Percentiles rank a stretch among this genome's conserved stretches.
phyloP scores from a whole-genome alignment of 1,140 invertebrate genomes.

The Temnothorax nylanderi region DNA sequence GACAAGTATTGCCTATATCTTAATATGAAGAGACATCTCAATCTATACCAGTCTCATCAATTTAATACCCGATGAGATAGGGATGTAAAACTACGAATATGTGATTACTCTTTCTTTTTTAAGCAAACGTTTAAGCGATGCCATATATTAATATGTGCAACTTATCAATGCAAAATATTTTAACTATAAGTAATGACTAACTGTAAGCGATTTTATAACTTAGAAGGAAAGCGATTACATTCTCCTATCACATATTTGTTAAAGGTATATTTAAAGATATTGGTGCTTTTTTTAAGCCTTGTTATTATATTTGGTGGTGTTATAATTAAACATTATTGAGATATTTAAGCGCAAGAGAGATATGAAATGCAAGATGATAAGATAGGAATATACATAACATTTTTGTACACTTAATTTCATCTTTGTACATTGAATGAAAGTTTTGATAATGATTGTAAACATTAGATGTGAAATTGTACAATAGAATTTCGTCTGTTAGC shows the following conservation, averaged over 20 bases:
- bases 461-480: slow-evolving; percentile 38
- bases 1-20: slow-evolving; percentile 10
- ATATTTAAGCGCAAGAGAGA: neutral
- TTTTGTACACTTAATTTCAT: slow-evolving; percentile 45
- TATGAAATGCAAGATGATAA: neutral
- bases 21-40: neutral
- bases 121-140: slow-evolving; percentile 54
- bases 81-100: slow-evolving; percentile 60
- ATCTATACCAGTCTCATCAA: neutral
- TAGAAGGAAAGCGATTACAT: slow-evolving; percentile 35
- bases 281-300: slow-evolving; percentile 72
- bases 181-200: slow-evolving; percentile 45
- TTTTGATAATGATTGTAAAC: slow-evolving; percentile 31
- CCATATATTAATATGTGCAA: slow-evolving; percentile 69
- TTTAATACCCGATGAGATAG: neutral
- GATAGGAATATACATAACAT: slow-evolving; percentile 22
- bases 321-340: slow-evolving; percentile 47
- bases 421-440: slow-evolving; percentile 27
- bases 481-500: slow-evolving; percentile 12
- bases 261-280: slow-evolving; percentile 73
- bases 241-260: slow-evolving; percentile 64
- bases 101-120: slow-evolving; percentile 66
- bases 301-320: slow-evolving; percentile 44
- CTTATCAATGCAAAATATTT: slow-evolving; percentile 54
- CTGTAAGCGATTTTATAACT: slow-evolving; percentile 57